phyloP scores from a whole-genome alignment of 2,113 vertebrate genomes.

The Sitta europaea region DNA sequence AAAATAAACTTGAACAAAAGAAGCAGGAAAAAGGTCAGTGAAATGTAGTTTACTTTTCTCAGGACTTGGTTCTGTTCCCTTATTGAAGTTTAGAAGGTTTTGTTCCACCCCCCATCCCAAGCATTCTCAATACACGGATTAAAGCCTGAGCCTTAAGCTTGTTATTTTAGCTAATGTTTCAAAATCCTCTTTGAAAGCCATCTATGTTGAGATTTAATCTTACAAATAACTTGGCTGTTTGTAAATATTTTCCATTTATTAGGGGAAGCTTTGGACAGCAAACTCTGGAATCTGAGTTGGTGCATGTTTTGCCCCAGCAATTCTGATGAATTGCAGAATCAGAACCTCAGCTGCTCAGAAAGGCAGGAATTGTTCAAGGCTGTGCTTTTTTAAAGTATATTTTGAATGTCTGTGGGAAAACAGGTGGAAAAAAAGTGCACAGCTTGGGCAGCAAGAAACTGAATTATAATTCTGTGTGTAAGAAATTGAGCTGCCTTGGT shows the following conservation, averaged over 20 bases:
- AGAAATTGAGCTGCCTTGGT: neutral
- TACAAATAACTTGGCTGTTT: neutral
- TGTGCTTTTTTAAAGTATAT: neutral
- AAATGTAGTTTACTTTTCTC: neutral
- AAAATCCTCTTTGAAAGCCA: neutral
- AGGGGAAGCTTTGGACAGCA: neutral
- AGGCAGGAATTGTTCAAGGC: neutral
- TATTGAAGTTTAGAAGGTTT: neutral
- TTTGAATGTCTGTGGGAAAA: neutral
- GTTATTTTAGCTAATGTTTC: slow-evolving; percentile 27
- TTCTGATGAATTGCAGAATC: neutral
- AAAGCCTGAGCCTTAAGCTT: neutral
- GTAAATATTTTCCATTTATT: slow-evolving; percentile 7
- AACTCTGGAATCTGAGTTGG: neutral
- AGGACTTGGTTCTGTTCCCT: neutral
- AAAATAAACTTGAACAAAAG: slow-evolving; percentile 75
- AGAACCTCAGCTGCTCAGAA: neutral
- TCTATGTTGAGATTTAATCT: neutral
- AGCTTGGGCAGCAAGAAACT: neutral
- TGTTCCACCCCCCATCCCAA: neutral
- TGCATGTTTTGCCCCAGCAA: neutral
- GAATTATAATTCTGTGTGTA: neutral
- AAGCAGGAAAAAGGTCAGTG: slow-evolving; percentile 69
- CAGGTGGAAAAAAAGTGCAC: neutral
- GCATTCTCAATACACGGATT: neutral